These are phyloP conservation scores for Cirrhinus mrigala DNA, from an alignment of 2,797 vertebrate species.

Conservation along the genomic window DNA sequence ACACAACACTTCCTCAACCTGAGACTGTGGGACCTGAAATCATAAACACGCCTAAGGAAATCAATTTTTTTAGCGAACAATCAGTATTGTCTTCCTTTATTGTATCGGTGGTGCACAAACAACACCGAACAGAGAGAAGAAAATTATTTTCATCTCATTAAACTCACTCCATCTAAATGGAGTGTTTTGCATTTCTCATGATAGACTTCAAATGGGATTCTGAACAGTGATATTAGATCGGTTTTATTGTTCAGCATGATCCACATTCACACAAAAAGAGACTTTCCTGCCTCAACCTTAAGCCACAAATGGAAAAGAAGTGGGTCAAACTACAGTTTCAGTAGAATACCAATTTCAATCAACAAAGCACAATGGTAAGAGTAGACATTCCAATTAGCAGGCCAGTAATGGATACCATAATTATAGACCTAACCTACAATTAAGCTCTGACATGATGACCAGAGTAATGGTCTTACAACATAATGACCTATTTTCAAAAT, in stretches of 20 bases:
- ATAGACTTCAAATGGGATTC: conserved; percentile 10
- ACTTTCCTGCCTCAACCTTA: conserved; percentile 16
- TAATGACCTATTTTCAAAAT: conserved; percentile 40
- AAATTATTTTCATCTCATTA: conserved; percentile 1
- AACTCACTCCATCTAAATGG: conserved; percentile 9
- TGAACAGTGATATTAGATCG: neutral
- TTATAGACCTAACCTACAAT: conserved; percentile 44
- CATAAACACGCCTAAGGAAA: conserved; percentile 6
- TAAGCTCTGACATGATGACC: conserved; percentile 43
- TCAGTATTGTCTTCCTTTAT: conserved; percentile 12
- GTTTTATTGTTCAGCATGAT: conserved; percentile 33
- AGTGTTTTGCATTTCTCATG: conserved; percentile 16
- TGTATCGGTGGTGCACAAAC: neutral
- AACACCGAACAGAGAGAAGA: neutral
- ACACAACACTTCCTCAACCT: neutral
- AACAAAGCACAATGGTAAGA: conserved; percentile 50
- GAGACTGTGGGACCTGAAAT: neutral
- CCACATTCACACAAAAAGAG: neutral
- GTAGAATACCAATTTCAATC: conserved; percentile 31
- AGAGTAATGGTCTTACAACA: conserved; percentile 26
- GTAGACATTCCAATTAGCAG: conserved; percentile 40
- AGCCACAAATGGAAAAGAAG: conserved; percentile 33
- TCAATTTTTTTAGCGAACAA: neutral
- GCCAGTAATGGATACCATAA: conserved; percentile 48
- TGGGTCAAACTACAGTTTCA: conserved; percentile 32